Base-by-base conservation (phyloP, 1,140 invertebrate species). In the Mizuhopecten yessoensis region DNA sequence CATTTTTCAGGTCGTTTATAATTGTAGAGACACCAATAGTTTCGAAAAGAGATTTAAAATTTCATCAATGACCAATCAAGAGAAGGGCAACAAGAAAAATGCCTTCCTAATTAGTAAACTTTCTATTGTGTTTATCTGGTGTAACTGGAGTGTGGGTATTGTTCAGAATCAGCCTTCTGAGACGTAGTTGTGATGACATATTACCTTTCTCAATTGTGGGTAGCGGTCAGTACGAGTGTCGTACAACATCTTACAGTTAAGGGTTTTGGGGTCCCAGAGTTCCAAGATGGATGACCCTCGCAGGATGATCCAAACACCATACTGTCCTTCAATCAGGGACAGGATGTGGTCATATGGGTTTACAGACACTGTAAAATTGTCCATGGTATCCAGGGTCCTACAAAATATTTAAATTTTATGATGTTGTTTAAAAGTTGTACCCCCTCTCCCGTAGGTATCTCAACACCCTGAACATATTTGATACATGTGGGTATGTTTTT, bases 231-330 rank as follows among this genome's bases (percentile, higher is more conserved):
- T 96, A 15, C 95, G 93, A 9, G 97, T 96, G 93, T 97, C 97
- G 92, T 96, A 97, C 75, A 97, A 93, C 93, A 97, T 95, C 91
- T 96, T 95, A 93, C 97, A 97, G 57, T 95, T 95, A 3, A 97
- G 91, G 0, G 91, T 94, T n/a, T 95, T 92, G 0, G 95, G 95
- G 91, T 97, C 96, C 97, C 97, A 97, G n/a, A 97, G 93, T 93
- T 97, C 97, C 87, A 97, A 88, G 17, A 97, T 95, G 10, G 97
- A 97, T 0, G 97, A 97, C 49, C 97, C 97, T 33, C 97, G 94
- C 13, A 97, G 95, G 15, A 96, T 95, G 36, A 97, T 94, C 96
- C 97, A 97, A 33, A 97, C 96, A 29, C 97, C 97, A 91, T 96
- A 94, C 17, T 95, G 93, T 5, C 95, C 94, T 0, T 92, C 89